Evolutionary conservation across 1,140 invertebrate species (phyloP).

Genomic region (Lucilia sericata): DNA sequence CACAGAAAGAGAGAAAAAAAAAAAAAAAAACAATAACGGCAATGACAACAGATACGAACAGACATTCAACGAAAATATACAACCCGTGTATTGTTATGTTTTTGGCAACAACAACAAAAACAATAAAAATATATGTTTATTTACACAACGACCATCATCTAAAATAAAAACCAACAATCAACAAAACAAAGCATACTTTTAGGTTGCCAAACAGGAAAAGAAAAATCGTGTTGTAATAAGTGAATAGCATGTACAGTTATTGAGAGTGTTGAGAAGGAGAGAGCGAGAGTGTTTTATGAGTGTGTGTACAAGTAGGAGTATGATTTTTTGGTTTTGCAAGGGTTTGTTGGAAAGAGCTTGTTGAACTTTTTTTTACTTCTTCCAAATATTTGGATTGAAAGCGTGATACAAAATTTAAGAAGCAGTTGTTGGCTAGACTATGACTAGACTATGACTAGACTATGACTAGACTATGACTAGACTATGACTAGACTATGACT

Average conservation of each 20-base stretch:
- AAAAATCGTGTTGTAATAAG: background rate
- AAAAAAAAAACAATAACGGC: background rate
- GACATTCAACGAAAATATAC: background rate
- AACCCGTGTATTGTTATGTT: background rate
- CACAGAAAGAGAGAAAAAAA: background rate
- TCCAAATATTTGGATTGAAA: too few species aligned
- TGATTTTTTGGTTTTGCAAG: background rate
- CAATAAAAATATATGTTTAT: background rate
- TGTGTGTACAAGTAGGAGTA: background rate
- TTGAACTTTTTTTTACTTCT: background rate
- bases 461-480: too few species aligned
- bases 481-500: too few species aligned
- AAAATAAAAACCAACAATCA: background rate
- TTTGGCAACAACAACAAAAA: conserved; percentile 3
- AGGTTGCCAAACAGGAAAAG: background rate
- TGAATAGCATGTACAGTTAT: background rate
- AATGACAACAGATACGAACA: background rate
- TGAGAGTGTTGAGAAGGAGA: background rate
- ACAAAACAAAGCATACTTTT: conserved; percentile 19
- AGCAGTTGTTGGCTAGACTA: too few species aligned
- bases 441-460: too few species aligned
- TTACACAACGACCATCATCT: conserved; percentile 14
- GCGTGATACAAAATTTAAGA: too few species aligned
- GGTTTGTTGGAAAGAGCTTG: background rate
- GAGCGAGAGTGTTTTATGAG: background rate